These are phyloP conservation scores for Oncorhynchus masou DNA, from an alignment of 2,113 vertebrate genomes.

Conservation along the genomic window DNA sequence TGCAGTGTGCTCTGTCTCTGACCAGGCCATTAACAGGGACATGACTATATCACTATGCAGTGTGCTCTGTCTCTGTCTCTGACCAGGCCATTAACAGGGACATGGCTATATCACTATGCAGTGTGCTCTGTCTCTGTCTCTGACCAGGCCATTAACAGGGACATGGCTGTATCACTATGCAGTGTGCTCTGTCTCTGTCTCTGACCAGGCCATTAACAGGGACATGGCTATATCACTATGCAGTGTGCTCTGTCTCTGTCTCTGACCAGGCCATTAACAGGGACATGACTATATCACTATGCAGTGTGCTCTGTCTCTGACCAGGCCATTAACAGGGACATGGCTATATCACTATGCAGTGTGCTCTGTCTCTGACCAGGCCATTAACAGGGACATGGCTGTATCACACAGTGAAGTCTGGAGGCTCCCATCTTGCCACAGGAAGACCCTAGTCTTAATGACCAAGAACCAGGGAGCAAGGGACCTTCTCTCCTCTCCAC, in stretches of 20 bases:
- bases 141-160: constrained; percentile 36
- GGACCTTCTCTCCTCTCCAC: constrained; percentile 43
- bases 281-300: no score
- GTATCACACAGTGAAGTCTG: constrained; percentile 73
- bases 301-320: no score
- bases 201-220: no score
- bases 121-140: constrained; percentile 9
- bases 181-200: constrained; percentile 8
- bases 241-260: no score
- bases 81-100: neutral
- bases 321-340: no score
- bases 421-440: constrained; percentile 69
- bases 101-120: no score
- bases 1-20: neutral
- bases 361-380: no score
- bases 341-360: no score
- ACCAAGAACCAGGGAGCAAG: constrained; percentile 54
- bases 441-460: constrained; percentile 70
- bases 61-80: no score
- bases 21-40: neutral
- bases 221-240: no score
- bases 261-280: no score
- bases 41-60: neutral
- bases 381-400: neutral
- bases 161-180: constrained; percentile 52